Conservation (phyloP, 2,888 invertebrate species). For the Mimas tiliae region DNA sequence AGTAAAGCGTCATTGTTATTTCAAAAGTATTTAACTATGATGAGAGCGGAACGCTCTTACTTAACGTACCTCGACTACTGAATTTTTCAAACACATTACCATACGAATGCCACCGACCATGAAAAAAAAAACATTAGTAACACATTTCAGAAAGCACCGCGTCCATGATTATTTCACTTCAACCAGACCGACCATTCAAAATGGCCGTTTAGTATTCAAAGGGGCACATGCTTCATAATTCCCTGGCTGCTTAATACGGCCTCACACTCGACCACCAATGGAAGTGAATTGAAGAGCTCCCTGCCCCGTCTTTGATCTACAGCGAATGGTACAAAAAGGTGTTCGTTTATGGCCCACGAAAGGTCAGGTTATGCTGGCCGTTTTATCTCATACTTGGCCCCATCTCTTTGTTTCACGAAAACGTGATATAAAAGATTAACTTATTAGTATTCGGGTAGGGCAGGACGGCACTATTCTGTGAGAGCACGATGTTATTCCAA, state of each 20-base stretch:
- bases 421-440: conserved; percentile 83
- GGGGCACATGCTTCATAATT: conserved; percentile 79
- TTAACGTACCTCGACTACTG: conserved; percentile 9
- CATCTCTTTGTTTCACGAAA: conserved; percentile 82
- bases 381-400: conserved; percentile 72
- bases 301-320: conserved; percentile 40
- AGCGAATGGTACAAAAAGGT: conserved; percentile 31
- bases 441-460: conserved; percentile 79
- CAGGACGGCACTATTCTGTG: conserved; percentile 14
- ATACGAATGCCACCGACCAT: conserved; percentile 56
- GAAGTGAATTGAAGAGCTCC: conserved; percentile 57
- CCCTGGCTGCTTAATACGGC: conserved; percentile 78
- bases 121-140: conserved; percentile 61
- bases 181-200: conserved; percentile 63
- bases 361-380: conserved; percentile 59
- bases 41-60: neutral
- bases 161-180: conserved; percentile 40
- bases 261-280: conserved; percentile 73
- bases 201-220: conserved; percentile 77
- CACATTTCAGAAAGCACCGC: conserved; percentile 55
- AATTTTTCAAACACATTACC: conserved; percentile 49
- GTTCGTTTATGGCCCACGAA: neutral
- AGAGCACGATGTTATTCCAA: conserved; percentile 25
- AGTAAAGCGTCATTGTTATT: neutral
- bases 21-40: neutral